Conservation (phyloP, 2,888 invertebrate genomes). For the Athrips mouffetella region DNA sequence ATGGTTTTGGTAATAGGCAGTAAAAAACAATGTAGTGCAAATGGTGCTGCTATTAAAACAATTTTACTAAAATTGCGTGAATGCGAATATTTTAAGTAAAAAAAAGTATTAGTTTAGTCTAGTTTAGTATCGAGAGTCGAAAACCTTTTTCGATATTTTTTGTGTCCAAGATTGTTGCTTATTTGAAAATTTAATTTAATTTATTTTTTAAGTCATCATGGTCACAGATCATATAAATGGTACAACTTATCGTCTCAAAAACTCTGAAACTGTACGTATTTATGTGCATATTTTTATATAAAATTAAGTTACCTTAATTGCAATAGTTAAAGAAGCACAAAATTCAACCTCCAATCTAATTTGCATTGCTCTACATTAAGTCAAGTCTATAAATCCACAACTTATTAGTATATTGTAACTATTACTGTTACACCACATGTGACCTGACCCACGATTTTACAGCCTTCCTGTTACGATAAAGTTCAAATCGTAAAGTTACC, state of each 20-base stretch:
- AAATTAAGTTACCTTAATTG: too few relatives aligned
- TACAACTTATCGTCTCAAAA: too few relatives aligned
- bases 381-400: background rate
- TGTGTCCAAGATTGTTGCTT: too few relatives aligned
- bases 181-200: too few relatives aligned
- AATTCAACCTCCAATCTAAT: background rate
- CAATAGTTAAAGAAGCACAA: too few relatives aligned
- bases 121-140: too few relatives aligned
- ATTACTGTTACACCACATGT: background rate
- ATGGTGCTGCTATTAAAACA: background rate
- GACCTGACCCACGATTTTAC: background rate
- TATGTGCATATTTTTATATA: too few relatives aligned
- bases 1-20: background rate
- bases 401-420: background rate
- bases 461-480: slow-evolving; percentile 4
- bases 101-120: too few relatives aligned
- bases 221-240: too few relatives aligned
- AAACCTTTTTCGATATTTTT: too few relatives aligned
- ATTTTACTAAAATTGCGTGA: background rate
- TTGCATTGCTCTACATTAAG: background rate
- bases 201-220: too few relatives aligned
- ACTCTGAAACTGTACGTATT: too few relatives aligned
- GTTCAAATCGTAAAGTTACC: background rate
- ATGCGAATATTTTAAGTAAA: background rate
- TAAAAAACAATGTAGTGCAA: background rate